Conservation (phyloP, 2,797 vertebrate genomes). For the Discoglossus pictus region DNA sequence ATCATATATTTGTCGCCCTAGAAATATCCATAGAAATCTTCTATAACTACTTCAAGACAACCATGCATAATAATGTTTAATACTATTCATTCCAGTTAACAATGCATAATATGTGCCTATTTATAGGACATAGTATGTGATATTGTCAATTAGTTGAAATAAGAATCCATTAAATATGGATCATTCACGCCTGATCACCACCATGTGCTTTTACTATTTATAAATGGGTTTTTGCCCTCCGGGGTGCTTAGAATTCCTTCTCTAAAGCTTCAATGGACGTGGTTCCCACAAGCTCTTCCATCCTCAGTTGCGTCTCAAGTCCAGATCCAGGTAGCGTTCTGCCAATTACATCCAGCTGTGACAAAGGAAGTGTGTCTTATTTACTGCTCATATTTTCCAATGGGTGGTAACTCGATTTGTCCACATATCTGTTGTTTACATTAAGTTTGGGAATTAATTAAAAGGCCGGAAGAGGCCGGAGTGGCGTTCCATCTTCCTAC, state of each 20-base stretch:
- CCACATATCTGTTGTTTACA: slow-evolving; percentile 16
- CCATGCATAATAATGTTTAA: too few species aligned
- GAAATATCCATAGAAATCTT: too few species aligned
- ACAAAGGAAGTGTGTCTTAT: not conserved
- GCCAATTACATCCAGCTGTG: slow-evolving; percentile 3
- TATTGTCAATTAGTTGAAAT: not conserved
- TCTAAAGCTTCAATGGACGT: slow-evolving; percentile 1
- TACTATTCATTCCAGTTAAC: too few species aligned
- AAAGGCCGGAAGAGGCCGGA: slow-evolving; percentile 47
- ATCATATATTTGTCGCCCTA: too few species aligned
- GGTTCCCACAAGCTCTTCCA: not conserved
- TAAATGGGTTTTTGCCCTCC: not conserved
- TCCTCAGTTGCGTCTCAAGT: not conserved
- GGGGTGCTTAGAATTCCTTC: not conserved
- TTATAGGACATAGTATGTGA: not conserved
- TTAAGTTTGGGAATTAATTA: slow-evolving; percentile 53
- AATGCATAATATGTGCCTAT: too few species aligned
- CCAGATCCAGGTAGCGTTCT: not conserved
- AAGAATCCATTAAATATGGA: not conserved
- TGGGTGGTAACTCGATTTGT: slow-evolving; percentile 4
- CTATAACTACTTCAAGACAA: too few species aligned
- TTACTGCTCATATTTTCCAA: not conserved
- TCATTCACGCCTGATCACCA: not conserved
- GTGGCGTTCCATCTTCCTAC: slow-evolving; percentile 56
- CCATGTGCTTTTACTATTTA: not conserved